Evolutionary conservation across 2,888 invertebrate species (phyloP).

Genomic region (Erebia ligea): DNA sequence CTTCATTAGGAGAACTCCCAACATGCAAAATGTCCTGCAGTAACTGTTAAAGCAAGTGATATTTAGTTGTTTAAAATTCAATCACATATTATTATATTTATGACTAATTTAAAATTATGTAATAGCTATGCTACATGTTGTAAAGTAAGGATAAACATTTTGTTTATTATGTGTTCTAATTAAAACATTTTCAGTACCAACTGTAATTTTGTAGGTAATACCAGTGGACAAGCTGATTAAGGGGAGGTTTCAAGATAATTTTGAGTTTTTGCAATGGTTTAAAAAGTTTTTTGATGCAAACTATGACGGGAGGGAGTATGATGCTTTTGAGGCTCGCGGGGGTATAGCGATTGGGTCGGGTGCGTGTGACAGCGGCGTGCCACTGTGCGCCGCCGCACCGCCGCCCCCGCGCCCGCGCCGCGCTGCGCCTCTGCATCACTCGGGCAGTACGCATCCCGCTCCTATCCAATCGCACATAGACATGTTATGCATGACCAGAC

Average conservation of each 20-base stretch:
- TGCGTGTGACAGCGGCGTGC: constrained; percentile 79
- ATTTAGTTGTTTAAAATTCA: background rate
- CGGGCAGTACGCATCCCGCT: constrained; percentile 72
- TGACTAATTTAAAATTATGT: background rate
- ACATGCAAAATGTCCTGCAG: no score
- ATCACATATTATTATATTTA: background rate
- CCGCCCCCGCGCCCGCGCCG: constrained; percentile 56
- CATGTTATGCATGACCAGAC: constrained; percentile 43
- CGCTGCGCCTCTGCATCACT: constrained; percentile 56
- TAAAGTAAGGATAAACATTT: background rate
- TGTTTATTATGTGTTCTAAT: background rate
- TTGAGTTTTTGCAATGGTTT: constrained; percentile 99
- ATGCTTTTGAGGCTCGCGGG: constrained; percentile 94
- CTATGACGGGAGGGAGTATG: constrained; percentile 98
- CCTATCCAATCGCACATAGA: constrained; percentile 51
- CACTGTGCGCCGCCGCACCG: constrained; percentile 64
- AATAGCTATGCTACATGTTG: background rate
- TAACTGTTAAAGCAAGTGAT: background rate
- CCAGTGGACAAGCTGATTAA: constrained; percentile 99
- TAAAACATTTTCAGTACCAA: constrained; percentile 4
- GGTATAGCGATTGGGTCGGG: constrained; percentile 91
- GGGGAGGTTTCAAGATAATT: constrained; percentile 99
- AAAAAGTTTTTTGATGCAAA: constrained; percentile 99
- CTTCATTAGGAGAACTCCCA: no score
- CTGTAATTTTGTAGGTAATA: constrained; percentile 90